These are phyloP conservation scores for Bambusicola thoracicus DNA, from an alignment of 2,113 vertebrate species.

Conservation along the genomic window DNA sequence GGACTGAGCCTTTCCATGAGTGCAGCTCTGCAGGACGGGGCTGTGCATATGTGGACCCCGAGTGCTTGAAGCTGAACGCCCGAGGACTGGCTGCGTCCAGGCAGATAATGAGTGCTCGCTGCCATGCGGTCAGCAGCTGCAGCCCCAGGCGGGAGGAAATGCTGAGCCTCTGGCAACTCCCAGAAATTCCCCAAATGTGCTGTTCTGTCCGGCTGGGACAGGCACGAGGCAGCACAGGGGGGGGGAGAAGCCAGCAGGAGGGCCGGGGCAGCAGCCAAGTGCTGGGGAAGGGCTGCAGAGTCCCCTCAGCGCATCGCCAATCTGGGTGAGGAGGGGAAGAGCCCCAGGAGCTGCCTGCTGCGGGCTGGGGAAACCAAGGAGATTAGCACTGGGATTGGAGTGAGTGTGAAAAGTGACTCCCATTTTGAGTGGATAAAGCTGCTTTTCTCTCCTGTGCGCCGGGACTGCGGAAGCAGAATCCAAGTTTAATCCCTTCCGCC, in stretches of 20 bases:
- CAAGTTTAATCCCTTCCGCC: conserved; percentile 62
- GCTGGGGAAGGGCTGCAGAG: background rate
- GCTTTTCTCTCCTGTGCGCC: background rate
- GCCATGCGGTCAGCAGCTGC: background rate
- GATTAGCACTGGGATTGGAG: background rate
- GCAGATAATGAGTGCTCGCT: rapidly evolving
- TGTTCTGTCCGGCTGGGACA: background rate
- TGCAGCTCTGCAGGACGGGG: background rate
- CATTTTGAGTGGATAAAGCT: background rate
- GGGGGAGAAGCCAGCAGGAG: background rate
- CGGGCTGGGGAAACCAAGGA: background rate
- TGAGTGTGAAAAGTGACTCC: conserved; percentile 24
- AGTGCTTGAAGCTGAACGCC: background rate
- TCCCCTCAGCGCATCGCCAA: rapidly evolving
- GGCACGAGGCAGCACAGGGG: rapidly evolving
- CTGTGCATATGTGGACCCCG: background rate
- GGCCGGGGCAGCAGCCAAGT: background rate
- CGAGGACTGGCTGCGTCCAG: background rate
- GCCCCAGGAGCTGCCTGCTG: background rate
- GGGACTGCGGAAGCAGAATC: background rate
- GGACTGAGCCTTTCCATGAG: background rate
- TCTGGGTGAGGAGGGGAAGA: background rate
- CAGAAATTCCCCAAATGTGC: background rate
- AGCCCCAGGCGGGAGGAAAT: background rate
- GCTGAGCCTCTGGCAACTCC: background rate